Conservation (phyloP, 2,888 invertebrate genomes). For the Heliconius hortense region DNA sequence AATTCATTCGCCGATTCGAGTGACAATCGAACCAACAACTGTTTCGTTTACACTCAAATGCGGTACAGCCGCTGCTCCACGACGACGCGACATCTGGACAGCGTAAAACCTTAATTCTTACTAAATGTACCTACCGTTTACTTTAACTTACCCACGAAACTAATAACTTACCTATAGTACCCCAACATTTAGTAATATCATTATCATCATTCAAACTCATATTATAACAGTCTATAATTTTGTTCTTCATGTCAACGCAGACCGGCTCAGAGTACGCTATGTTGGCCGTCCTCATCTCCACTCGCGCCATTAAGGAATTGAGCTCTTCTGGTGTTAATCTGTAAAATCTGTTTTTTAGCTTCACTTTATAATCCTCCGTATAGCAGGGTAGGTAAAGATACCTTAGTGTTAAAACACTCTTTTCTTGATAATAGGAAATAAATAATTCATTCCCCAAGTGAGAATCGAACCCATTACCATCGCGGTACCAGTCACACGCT, state of each 20-base stretch:
- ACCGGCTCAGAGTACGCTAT: constrained; percentile 65
- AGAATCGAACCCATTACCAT: too few species aligned
- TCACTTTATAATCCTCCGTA: not conserved
- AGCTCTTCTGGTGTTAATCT: constrained; percentile 67
- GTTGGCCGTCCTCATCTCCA: constrained; percentile 65
- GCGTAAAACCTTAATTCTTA: too few species aligned
- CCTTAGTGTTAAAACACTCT: too few species aligned
- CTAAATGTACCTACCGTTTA: not conserved
- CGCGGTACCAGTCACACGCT: too few species aligned
- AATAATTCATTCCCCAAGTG: too few species aligned
- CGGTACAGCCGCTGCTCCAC: too few species aligned
- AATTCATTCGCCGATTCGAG: too few species aligned
- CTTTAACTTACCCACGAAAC: not conserved
- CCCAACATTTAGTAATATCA: constrained; percentile 61
- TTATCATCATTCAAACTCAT: constrained; percentile 46
- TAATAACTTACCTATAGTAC: constrained; percentile 58
- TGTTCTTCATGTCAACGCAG: constrained; percentile 59
- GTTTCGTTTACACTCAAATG: too few species aligned
- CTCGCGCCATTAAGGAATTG: constrained; percentile 58
- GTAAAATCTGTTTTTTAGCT: constrained; percentile 24
- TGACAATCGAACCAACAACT: too few species aligned
- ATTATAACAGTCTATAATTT: constrained; percentile 65
- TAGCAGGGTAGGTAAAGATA: not conserved
- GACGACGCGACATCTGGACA: too few species aligned
- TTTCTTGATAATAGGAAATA: too few species aligned